Base-by-base conservation (phyloP, 2,888 invertebrate genomes). In the Steinernema scapterisci region DNA sequence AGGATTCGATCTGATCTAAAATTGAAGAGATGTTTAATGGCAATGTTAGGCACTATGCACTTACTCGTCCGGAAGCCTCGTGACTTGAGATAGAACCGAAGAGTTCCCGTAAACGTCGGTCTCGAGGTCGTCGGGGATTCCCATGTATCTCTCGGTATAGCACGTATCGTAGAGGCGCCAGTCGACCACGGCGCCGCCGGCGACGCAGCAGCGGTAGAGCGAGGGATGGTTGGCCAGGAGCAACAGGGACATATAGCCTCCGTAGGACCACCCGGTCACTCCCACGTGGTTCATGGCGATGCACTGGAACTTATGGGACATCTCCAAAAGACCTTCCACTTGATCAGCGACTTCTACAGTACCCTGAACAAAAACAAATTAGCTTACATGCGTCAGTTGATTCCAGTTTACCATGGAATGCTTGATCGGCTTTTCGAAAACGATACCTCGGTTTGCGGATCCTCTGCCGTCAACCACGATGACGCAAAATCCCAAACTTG, bases 221-320 rank as follows among this genome's bases (percentile, higher is more conserved):
- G 95, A 92, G 0, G 96, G 95, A 87, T 94, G 92, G 80, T 95
- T 95, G 77, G 94, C 94, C 56, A 99, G 90, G 0, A 94, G 96
- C 92, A 97, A 94, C 38, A 99, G 91, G 77, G 96, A 94, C 46
- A 99, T 91, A 90, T 97, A 99, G 25, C 79, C 99, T 90, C 97
- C 99, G 87, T 99, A 99, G 54, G 97, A 97, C 97, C 97, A 99
- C 0, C 99, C 99, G 88, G 95, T 95, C 83, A 99, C 94, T 0
- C 95, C 97, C 16, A 99, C 92, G 70, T 97, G 91, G 81, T 91
- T 91, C 91, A 95, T 91, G 88, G 99, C 99, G 78, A 99, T 94
- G 54, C 93, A 93, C 19, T 83, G 83, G 2, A 93, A 91, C 79
- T 92, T 92, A 79, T 93, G 92, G 78, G 93, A 94, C 75, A 97